phyloP scores from a whole-genome alignment of 2,113 vertebrate species.

The Cyphomyrus plagiostoma region DNA sequence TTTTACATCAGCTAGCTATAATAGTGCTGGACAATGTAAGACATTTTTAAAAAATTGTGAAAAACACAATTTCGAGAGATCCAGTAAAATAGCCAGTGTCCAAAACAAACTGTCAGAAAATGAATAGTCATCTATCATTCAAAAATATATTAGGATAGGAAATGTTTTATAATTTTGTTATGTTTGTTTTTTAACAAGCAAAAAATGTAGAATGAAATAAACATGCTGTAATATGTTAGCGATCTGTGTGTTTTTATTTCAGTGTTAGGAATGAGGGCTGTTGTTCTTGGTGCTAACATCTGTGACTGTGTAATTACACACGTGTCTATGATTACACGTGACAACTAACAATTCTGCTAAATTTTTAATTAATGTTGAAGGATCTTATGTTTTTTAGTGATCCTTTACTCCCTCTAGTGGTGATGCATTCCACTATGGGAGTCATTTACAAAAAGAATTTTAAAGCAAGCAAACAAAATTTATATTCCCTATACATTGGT shows the following conservation, averaged over 20 bases:
- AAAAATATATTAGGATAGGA: conserved; percentile 14
- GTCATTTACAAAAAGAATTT: background rate
- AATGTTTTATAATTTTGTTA: conserved; percentile 23
- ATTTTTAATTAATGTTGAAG: background rate
- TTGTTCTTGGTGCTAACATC: background rate
- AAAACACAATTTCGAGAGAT: conserved; percentile 9
- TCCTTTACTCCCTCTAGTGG: background rate
- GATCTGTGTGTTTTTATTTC: conserved; percentile 4
- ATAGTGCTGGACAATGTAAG: conserved; percentile 17
- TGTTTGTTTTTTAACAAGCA: conserved; percentile 22
- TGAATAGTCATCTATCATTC: background rate
- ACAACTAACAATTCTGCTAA: background rate
- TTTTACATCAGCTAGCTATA: conserved; percentile 33
- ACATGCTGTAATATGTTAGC: background rate
- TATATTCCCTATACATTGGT: background rate
- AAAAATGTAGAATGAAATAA: conserved; percentile 16
- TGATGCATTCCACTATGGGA: background rate
- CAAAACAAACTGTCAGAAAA: background rate
- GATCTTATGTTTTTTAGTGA: background rate
- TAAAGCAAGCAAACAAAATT: background rate
- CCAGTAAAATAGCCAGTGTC: background rate
- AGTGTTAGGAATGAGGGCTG: background rate
- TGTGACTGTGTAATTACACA: background rate
- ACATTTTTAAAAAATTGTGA: conserved; percentile 19
- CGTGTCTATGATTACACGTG: background rate